Conservation (phyloP, 2,888 invertebrate genomes). For the Coronaproctus castanopsis region DNA sequence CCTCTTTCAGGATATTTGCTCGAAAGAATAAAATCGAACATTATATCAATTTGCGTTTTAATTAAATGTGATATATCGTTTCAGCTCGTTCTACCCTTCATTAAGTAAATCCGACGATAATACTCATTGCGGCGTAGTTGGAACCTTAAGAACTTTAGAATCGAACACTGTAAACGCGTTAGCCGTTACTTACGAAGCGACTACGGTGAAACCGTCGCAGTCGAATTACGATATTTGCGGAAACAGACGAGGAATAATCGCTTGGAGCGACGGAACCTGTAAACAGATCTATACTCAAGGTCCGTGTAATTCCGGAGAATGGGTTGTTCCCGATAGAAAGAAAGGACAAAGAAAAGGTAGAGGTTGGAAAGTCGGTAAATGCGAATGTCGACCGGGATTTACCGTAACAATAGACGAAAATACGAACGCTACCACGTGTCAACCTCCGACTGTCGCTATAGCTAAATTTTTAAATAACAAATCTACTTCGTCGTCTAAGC, state of each 20-base stretch:
- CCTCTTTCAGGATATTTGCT: too few relatives aligned
- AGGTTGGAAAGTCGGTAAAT: slow-evolving; percentile 30
- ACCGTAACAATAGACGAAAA: slow-evolving; percentile 26
- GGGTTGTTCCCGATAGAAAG: slow-evolving; percentile 38
- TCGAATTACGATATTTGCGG: slow-evolving; percentile 16
- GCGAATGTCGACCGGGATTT: slow-evolving; percentile 51
- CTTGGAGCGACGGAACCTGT: slow-evolving; percentile 42
- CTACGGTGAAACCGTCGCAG: background rate
- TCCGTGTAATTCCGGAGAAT: slow-evolving; percentile 50
- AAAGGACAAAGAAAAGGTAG: slow-evolving; percentile 20
- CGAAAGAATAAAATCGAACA: too few relatives aligned
- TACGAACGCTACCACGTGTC: slow-evolving; percentile 29
- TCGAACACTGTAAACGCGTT: slow-evolving; percentile 3
- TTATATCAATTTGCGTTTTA: background rate
- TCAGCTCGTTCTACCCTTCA: slow-evolving; percentile 10
- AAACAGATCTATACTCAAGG: slow-evolving; percentile 56
- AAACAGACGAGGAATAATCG: slow-evolving; percentile 29
- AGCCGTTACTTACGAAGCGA: slow-evolving; percentile 14
- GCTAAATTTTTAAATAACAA: slow-evolving; percentile 41
- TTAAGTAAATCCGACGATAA: slow-evolving; percentile 4
- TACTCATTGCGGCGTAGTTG: slow-evolving; percentile 11
- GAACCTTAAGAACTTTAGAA: slow-evolving; percentile 3
- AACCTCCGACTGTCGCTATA: slow-evolving; percentile 39
- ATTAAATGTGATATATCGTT: background rate
- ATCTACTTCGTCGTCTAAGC: slow-evolving; percentile 4